Evolutionary conservation across 2,888 invertebrate species (phyloP), one percentile per base, ranked within the genome.

Genomic region (Oasisia sp.): DNA sequence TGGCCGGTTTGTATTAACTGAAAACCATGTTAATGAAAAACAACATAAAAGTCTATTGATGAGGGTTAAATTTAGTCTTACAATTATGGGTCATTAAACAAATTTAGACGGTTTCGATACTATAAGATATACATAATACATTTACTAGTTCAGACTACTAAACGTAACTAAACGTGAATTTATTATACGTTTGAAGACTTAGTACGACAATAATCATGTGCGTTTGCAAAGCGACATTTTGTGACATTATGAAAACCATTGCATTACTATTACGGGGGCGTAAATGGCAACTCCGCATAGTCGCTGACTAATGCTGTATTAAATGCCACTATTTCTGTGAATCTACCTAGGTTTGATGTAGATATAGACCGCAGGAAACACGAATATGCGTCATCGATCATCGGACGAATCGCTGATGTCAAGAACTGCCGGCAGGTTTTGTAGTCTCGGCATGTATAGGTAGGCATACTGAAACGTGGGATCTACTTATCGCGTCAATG

Each of bases 361-460:
- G 74, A 74, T 74, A 74, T 74, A 74, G 27, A 19, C 74, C 74
- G 27, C 74, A 74, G n/a, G 19, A 27, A 74, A 74, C 74, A 19
- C 74, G 74, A 74, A 74, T 74, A 74, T 74, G 74, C 74, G 74
- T 74, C 74, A 74, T 74, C 74, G 27, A 74, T 74, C 74, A 74
- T 74, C n/a, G 19, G 3, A 74, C 27, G 74, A 74, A 74, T 74
- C n/a, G n/a, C 74, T n/a, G n/a, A 74, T 74, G 74, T 74, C 74
- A 74, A 74, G 74, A 74, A 74, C 27, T 38, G n/a, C 74, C 74
- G 19, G 27, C 27, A 2, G 74, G 27, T 19, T 74, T 74, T 74
- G 74, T 74, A 74, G 7, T 19, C 27, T 74, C 74, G n/a, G 74
- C 74, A n/a, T 74, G 74, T 74, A 38, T 38, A 74, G 74, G 74